Conservation (phyloP, 2,797 vertebrate species). For the Microctenopoma lineatum region DNA sequence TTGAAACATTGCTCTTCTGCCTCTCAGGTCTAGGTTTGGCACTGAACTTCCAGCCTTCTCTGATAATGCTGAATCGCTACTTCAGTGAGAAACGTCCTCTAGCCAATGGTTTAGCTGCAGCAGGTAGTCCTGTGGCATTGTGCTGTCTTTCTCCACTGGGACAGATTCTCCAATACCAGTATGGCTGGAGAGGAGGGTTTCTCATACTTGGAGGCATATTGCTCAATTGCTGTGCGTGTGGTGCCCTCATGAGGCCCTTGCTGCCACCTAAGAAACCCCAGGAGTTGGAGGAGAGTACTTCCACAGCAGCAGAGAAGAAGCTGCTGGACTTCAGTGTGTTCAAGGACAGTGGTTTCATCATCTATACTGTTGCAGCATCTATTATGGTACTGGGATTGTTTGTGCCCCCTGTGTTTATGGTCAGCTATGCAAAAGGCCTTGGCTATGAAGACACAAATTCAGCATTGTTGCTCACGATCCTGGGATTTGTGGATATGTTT, state of each 20-base stretch:
- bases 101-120: conserved; percentile 92
- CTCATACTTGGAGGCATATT: conserved; percentile 92
- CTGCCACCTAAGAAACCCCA: conserved; percentile 65
- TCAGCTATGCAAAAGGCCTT: conserved; percentile 92
- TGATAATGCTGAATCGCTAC: conserved; percentile 96
- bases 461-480: conserved; percentile 89
- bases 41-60: conserved; percentile 94
- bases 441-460: conserved; percentile 87
- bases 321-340: conserved; percentile 93
- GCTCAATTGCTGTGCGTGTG: conserved; percentile 94
- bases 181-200: conserved; percentile 94
- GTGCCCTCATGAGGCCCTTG: conserved; percentile 92
- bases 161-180: conserved; percentile 88
- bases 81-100: conserved; percentile 91
- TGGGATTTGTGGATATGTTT: conserved; percentile 95
- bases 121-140: conserved; percentile 93
- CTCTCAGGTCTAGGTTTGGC: conserved; percentile 90
- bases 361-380: conserved; percentile 90
- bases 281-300: conserved; percentile 27
- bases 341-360: conserved; percentile 88
- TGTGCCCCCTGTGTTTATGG: conserved; percentile 94
- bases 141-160: conserved; percentile 92
- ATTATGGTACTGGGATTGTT: conserved; percentile 96
- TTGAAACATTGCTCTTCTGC: neutral
- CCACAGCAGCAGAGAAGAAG: conserved; percentile 47